A percentile compares a stretch with the other conserved stretches of the same genome.
These are phyloP conservation scores for Phortica magna DNA, from an alignment of 2,888 invertebrate species.

Conservation along the genomic window DNA sequence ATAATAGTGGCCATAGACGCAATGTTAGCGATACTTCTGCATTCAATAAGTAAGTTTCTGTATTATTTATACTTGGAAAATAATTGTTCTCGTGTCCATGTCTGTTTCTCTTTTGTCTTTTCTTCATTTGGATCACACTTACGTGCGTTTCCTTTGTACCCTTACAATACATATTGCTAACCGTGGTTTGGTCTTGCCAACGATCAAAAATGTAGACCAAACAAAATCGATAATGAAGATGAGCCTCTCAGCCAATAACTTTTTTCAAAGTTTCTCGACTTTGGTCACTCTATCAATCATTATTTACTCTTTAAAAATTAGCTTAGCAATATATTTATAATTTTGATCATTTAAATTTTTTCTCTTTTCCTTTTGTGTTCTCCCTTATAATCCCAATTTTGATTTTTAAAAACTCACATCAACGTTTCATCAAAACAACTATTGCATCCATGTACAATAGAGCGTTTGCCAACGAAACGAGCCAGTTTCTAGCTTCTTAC, in stretches of 20 bases:
- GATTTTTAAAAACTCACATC: constrained; percentile 16
- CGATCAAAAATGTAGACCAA: constrained; percentile 41
- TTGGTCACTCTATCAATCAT: constrained; percentile 11
- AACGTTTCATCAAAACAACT: constrained; percentile 35
- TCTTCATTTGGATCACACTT: constrained; percentile 54
- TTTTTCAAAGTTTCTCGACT: neutral
- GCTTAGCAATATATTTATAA: constrained; percentile 12
- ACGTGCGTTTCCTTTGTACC: constrained; percentile 18
- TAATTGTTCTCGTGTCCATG: constrained; percentile 47
- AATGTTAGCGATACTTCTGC: constrained; percentile 92
- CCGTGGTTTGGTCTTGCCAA: neutral
- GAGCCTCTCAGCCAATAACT: constrained; percentile 50
- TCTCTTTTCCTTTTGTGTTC: constrained; percentile 42
- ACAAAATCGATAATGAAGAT: constrained; percentile 42
- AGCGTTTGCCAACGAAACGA: constrained; percentile 86
- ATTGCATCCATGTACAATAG: constrained; percentile 77
- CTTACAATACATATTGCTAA: neutral
- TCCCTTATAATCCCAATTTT: constrained; percentile 17
- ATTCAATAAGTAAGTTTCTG: constrained; percentile 84
- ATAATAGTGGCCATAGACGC: constrained; percentile 82
- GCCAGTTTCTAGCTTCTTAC: constrained; percentile 86
- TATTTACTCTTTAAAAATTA: neutral
- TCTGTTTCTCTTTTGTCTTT: constrained; percentile 58
- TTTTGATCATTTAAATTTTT: constrained; percentile 42
- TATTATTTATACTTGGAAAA: constrained; percentile 24